phyloP scores from a whole-genome alignment of 2,888 invertebrate species.

The Lamellibrachia satsuma region DNA sequence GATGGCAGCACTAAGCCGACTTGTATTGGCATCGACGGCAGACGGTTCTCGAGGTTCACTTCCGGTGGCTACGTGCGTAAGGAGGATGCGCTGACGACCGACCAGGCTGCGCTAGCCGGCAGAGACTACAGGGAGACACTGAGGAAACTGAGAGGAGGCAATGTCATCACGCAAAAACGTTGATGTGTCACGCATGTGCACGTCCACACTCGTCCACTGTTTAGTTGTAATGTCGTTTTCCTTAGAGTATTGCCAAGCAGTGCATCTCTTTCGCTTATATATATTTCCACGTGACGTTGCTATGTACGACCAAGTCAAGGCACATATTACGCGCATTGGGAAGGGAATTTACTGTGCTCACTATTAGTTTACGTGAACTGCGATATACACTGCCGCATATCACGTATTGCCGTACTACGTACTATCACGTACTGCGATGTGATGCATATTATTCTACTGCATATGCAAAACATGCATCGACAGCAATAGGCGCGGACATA shows the following conservation, averaged over 20 bases:
- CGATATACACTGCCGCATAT: not conserved
- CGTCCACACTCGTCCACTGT: not conserved
- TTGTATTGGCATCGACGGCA: constrained; percentile 3
- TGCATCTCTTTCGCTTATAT: not conserved
- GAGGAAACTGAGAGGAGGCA: not conserved
- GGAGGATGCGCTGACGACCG: not conserved
- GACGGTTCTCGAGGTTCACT: not conserved
- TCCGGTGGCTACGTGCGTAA: not conserved
- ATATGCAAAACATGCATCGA: not conserved
- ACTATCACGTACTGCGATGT: not conserved
- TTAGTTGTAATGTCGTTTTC: not conserved
- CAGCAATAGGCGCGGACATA: not conserved
- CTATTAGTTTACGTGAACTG: not conserved
- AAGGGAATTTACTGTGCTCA: not conserved
- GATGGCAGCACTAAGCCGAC: not conserved
- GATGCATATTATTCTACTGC: not conserved
- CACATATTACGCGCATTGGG: not conserved
- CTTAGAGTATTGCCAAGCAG: not conserved
- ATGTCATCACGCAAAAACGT: not conserved
- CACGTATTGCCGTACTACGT: not conserved
- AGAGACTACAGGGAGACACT: not conserved
- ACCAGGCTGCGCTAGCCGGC: constrained; percentile 3
- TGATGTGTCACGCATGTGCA: not conserved
- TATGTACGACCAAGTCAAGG: not conserved
- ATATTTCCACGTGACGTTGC: not conserved